phyloP scores from a whole-genome alignment of 2,113 vertebrate species.

The human region DNA sequence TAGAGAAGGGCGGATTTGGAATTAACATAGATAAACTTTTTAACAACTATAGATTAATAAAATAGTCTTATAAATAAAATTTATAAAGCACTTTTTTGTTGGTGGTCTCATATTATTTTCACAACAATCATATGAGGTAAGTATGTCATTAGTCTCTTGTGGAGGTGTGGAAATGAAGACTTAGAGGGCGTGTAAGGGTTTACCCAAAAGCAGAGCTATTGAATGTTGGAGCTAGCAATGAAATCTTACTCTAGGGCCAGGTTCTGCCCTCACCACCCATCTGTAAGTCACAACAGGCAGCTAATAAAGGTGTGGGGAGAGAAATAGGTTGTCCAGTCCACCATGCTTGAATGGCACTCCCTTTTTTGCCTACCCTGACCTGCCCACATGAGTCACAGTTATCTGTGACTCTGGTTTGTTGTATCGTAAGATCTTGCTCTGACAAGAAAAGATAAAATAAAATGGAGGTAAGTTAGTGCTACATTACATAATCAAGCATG shows the following conservation, averaged over 20 bases:
- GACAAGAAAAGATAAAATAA: background rate
- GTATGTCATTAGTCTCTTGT: background rate
- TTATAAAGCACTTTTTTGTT: background rate
- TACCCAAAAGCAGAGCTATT: background rate
- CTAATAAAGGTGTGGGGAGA: background rate
- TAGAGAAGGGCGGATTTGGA: background rate
- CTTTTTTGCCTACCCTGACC: background rate
- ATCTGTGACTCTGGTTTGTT: background rate
- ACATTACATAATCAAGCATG: background rate
- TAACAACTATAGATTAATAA: background rate
- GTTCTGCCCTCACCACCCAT: background rate
- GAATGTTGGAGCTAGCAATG: background rate
- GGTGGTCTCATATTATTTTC: background rate
- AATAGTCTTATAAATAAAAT: background rate
- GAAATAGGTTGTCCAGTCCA: background rate
- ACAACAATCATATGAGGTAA: background rate
- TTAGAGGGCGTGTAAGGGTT: background rate
- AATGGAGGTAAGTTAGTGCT: background rate
- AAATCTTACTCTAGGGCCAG: background rate
- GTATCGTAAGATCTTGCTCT: background rate
- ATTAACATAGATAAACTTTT: slow-evolving; percentile 12
- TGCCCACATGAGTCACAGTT: background rate
- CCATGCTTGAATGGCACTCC: background rate
- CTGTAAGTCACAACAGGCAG: background rate
- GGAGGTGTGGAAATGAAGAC: background rate